Evolutionary conservation across 2,113 vertebrate genomes (phyloP).

Genomic region (Maccullochella peelii): DNA sequence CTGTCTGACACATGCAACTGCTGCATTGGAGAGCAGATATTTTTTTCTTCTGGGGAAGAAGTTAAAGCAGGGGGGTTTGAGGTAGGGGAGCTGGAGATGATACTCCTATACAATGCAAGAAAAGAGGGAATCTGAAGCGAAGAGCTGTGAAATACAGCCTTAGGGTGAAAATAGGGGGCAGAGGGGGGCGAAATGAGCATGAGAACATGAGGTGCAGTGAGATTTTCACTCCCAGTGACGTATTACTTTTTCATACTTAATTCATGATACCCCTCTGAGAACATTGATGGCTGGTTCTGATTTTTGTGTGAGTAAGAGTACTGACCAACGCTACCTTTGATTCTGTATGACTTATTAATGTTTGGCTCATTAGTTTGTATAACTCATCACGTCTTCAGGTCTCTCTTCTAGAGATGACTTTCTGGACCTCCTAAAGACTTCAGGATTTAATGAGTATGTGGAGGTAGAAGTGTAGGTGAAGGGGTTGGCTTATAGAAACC

Average conservation of each 20-base stretch:
- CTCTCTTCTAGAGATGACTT: conserved; percentile 34
- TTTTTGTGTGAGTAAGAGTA: conserved; percentile 64
- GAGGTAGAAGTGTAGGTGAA: conserved; percentile 16
- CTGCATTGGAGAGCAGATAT: conserved; percentile 40
- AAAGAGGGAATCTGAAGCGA: conserved; percentile 43
- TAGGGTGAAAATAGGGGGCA: conserved; percentile 33
- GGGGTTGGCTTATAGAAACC: conserved; percentile 19
- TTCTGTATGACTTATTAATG: conserved; percentile 82
- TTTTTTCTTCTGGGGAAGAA: conserved; percentile 2
- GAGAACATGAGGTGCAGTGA: conserved; percentile 61
- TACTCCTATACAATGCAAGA: conserved; percentile 40
- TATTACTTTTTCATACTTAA: conserved; percentile 80
- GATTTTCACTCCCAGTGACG: conserved; percentile 78
- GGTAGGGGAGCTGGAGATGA: conserved; percentile 29
- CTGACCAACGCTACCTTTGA: conserved; percentile 71
- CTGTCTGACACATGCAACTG: conserved; percentile 33
- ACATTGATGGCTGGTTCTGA: conserved; percentile 61
- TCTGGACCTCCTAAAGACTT: conserved; percentile 27
- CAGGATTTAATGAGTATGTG: conserved; percentile 36
- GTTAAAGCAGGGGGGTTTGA: conserved; percentile 28
- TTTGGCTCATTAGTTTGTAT: conserved; percentile 69
- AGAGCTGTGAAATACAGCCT: conserved; percentile 68
- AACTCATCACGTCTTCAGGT: conserved; percentile 57
- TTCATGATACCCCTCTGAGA: conserved; percentile 73
- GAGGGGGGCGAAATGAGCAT: conserved; percentile 38